Conservation (phyloP, 2,888 invertebrate species). For the Leptinotarsa peninsularis region DNA sequence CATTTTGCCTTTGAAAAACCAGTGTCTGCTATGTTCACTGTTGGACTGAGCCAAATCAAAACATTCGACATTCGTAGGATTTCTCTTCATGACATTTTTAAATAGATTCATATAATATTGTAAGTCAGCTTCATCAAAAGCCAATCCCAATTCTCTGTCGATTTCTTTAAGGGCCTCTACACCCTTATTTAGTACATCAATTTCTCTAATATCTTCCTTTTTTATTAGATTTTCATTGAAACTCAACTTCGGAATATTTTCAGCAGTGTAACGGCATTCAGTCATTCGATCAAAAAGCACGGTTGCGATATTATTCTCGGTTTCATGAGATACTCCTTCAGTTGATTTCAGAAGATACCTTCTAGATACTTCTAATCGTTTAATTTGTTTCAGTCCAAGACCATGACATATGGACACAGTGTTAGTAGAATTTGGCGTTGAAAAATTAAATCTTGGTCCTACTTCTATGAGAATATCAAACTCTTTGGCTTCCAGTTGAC, state of each 20-base stretch:
- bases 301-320: conserved; percentile 69
- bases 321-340: conserved; percentile 62
- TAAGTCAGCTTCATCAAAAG: conserved; percentile 93
- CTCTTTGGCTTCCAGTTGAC: conserved; percentile 65
- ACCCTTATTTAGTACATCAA: conserved; percentile 85
- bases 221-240: conserved; percentile 77
- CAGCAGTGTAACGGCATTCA: conserved; percentile 82
- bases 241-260: conserved; percentile 74
- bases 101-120: conserved; percentile 91
- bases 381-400: conserved; percentile 80
- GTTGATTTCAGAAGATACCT: conserved; percentile 75
- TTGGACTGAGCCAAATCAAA: conserved; percentile 99
- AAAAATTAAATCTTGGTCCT: conserved; percentile 94
- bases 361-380: conserved; percentile 84
- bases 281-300: conserved; percentile 94
- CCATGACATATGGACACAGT: conserved; percentile 94
- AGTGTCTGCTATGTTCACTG: conserved; percentile 98
- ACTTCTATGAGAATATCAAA: conserved; percentile 80
- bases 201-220: conserved; percentile 82
- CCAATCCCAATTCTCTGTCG: conserved; percentile 74
- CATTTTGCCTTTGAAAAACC: conserved; percentile 97
- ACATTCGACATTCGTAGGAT: conserved; percentile 97
- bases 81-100: conserved; percentile 82
- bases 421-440: conserved; percentile 95
- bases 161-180: conserved; percentile 84